Conservation (phyloP, 1,140 invertebrate species). For the Druon quercuslanigerum region DNA sequence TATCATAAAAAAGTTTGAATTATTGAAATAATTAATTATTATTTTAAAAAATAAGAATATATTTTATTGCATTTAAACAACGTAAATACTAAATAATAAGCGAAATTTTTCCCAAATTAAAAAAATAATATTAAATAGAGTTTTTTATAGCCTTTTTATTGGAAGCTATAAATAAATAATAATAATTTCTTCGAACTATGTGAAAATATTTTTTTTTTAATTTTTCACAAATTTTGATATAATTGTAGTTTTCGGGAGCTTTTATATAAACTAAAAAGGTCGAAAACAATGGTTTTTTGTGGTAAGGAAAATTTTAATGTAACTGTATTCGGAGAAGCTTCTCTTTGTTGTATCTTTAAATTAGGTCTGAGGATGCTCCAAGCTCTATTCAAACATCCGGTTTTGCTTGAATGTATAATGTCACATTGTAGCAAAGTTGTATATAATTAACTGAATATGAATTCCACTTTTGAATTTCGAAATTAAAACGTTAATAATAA, state of each 20-base stretch:
- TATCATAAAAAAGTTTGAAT: too few relatives aligned
- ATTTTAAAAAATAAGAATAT: too few relatives aligned
- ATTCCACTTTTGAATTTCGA: too few relatives aligned
- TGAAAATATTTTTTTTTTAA: not conserved
- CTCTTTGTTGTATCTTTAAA: conserved; percentile 19
- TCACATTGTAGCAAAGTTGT: not conserved
- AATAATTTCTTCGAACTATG: too few relatives aligned
- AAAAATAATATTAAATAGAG: too few relatives aligned
- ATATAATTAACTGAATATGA: not conserved
- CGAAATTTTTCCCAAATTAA: too few relatives aligned
- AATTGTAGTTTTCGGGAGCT: not conserved
- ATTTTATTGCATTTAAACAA: too few relatives aligned
- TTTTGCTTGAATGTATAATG: conserved; percentile 21
- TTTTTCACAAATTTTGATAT: not conserved
- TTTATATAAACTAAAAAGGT: not conserved
- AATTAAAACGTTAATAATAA: too few relatives aligned
- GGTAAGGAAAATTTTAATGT: conserved; percentile 1
- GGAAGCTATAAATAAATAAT: too few relatives aligned
- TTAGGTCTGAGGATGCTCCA: conserved; percentile 9
- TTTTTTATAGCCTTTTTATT: too few relatives aligned
- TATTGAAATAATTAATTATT: too few relatives aligned
- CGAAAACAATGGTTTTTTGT: conserved; percentile 3
- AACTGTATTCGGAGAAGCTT: conserved; percentile 10
- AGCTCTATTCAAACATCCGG: conserved; percentile 16
- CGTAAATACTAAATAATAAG: too few relatives aligned